Evolutionary conservation across 2,888 invertebrate species (phyloP).

Genomic region (Trachelus tabidus): DNA sequence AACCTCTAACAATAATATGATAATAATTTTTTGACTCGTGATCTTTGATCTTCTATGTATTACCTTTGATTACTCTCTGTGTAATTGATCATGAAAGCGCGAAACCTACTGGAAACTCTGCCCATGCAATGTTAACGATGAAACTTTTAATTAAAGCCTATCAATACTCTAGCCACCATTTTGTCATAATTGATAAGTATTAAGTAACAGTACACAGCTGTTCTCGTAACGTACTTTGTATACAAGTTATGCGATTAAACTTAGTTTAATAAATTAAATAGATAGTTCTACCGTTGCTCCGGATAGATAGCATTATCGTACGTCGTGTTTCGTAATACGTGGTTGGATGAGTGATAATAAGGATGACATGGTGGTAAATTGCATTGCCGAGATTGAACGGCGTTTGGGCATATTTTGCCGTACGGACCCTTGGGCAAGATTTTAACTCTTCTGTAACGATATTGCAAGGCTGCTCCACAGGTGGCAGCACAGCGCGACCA

Average conservation of each 20-base stretch:
- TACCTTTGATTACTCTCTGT: neutral
- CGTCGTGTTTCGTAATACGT: neutral
- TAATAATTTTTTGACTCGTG: neutral
- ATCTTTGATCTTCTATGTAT: neutral
- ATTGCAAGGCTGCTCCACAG: constrained; percentile 83
- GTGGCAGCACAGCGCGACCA: constrained; percentile 91
- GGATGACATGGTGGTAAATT: neutral
- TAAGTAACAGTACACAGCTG: neutral
- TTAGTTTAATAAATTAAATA: neutral
- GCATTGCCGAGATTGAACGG: neutral
- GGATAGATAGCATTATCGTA: neutral
- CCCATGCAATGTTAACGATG: neutral
- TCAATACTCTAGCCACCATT: neutral
- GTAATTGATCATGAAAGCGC: neutral
- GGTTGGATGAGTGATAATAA: neutral
- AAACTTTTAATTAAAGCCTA: neutral
- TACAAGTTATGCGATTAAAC: neutral
- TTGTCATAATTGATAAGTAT: neutral
- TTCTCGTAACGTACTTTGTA: neutral
- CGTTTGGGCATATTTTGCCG: neutral
- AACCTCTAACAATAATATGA: neutral
- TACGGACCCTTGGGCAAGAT: neutral
- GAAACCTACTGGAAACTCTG: neutral
- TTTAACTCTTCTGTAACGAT: constrained; percentile 75
- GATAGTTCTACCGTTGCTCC: neutral